These are phyloP conservation scores for Gari tellinella DNA, from an alignment of 2,888 invertebrate genomes.

Conservation along the genomic window DNA sequence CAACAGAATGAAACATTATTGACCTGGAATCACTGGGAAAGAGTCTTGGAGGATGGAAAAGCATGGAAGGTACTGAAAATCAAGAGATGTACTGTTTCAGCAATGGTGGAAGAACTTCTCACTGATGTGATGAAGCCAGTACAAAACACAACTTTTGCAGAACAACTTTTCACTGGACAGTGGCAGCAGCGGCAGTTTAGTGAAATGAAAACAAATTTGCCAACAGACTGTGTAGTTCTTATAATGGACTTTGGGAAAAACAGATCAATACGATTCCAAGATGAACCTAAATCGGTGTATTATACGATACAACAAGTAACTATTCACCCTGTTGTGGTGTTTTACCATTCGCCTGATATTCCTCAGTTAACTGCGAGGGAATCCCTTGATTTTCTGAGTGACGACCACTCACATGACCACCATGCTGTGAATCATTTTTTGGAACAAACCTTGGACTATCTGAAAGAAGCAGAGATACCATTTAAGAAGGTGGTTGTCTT, in stretches of 20 bases:
- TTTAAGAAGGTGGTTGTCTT: conserved; percentile 32
- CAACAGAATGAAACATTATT: conserved; percentile 14
- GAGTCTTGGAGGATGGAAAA: conserved; percentile 45
- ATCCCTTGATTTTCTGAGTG: conserved; percentile 36
- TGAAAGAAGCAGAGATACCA: conserved; percentile 13
- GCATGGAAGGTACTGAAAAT: conserved; percentile 34
- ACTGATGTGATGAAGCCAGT: conserved; percentile 39
- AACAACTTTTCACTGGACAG: conserved; percentile 46
- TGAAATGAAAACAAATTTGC: conserved; percentile 41
- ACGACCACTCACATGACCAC: conserved; percentile 30
- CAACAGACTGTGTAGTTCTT: conserved; percentile 40
- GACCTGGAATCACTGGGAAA: conserved; percentile 56
- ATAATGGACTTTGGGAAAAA: conserved; percentile 55
- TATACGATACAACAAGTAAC: conserved; percentile 38
- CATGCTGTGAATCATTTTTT: conserved; percentile 38
- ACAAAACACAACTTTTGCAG: conserved; percentile 35
- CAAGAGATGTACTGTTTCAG: conserved; percentile 24
- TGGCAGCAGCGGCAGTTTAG: conserved; percentile 54
- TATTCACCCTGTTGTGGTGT: conserved; percentile 47
- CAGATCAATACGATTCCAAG: conserved; percentile 36
- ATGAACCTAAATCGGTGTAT: conserved; percentile 40
- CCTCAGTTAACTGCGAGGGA: conserved; percentile 29
- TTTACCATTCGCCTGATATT: conserved; percentile 32
- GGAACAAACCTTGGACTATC: conserved; percentile 14
- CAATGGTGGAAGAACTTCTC: conserved; percentile 41